Evolutionary conservation across 23 tunicate species (phyloP).

Genomic region (Trididemnum clinides): DNA sequence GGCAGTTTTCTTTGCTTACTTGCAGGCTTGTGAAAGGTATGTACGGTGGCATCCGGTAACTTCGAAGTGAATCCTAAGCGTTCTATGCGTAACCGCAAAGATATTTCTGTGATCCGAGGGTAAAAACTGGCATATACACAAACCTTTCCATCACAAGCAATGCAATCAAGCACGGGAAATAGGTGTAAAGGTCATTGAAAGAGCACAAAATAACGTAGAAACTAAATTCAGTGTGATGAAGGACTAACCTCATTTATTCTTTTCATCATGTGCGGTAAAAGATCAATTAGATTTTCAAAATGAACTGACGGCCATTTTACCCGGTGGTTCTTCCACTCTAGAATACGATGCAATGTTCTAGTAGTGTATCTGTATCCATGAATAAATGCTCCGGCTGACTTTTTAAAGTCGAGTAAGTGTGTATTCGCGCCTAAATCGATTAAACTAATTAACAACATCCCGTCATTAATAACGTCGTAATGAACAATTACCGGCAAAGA

Average conservation of each 20-base stretch:
- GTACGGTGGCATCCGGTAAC: no score
- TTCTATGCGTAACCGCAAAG: no score
- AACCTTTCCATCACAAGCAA: no score
- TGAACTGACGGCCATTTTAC: slow-evolving; percentile 70
- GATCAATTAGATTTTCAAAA: slow-evolving; percentile 63
- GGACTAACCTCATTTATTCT: slow-evolving; percentile 78
- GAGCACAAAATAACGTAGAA: no score
- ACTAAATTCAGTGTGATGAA: no score
- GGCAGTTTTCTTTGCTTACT: no score
- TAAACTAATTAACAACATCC: background rate
- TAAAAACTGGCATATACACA: no score
- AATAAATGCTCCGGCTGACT: slow-evolving; percentile 91
- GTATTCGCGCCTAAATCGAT: slow-evolving; percentile 75
- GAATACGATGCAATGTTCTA: slow-evolving; percentile 62
- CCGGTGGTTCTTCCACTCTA: slow-evolving; percentile 74
- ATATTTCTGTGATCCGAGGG: no score
- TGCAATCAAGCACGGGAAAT: no score
- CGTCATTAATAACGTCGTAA: background rate
- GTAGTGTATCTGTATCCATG: slow-evolving; percentile 87
- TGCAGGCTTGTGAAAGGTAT: no score
- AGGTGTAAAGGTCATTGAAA: no score
- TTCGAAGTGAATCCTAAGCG: no score
- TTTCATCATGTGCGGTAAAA: slow-evolving; percentile 67
- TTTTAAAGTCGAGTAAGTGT: slow-evolving; percentile 70
- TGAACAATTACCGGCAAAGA: slow-evolving; percentile 60